Conservation (phyloP, 2,797 vertebrate genomes). For the Tapirus indicus region DNA sequence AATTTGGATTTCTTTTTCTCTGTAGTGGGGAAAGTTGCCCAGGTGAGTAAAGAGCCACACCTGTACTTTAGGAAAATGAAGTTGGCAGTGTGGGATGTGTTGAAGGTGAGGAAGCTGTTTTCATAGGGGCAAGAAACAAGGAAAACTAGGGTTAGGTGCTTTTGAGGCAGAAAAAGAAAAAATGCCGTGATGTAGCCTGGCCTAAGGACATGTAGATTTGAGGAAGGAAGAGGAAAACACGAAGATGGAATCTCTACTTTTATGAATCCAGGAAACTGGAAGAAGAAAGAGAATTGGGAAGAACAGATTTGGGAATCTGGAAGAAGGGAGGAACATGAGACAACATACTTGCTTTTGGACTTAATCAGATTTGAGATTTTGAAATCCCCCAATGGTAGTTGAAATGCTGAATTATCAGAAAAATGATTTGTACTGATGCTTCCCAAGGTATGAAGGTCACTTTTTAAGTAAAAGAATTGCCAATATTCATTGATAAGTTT, state of each 20-base stretch:
- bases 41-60: background rate
- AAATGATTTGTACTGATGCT: background rate
- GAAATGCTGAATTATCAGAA: slow-evolving; percentile 27
- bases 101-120: background rate
- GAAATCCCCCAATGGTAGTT: background rate
- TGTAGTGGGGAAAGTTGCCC: background rate
- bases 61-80: background rate
- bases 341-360: background rate
- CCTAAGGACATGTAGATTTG: background rate
- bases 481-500: background rate
- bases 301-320: background rate
- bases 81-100: background rate
- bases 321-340: background rate
- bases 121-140: background rate
- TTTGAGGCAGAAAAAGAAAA: background rate
- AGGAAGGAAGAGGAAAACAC: background rate
- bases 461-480: slow-evolving; percentile 3
- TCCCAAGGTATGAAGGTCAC: background rate
- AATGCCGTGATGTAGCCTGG: background rate
- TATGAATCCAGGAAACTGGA: background rate
- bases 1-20: background rate
- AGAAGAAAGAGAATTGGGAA: background rate
- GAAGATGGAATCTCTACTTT: background rate
- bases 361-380: background rate
- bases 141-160: background rate